Base-by-base conservation (phyloP, 2,888 invertebrate species). In the Amiota minor region DNA sequence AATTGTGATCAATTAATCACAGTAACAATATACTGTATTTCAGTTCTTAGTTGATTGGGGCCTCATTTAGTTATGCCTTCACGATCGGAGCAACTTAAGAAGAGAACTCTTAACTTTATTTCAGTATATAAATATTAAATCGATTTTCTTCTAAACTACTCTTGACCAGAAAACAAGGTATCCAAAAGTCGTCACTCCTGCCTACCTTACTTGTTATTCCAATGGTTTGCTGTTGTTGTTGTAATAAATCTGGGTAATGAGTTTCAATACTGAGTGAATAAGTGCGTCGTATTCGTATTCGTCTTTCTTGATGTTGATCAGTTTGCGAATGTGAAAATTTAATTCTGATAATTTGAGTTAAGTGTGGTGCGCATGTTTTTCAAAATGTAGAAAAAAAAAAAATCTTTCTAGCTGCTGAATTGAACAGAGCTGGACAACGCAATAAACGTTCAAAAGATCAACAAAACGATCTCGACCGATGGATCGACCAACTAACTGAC, bases 281-380 rank as follows among this genome's bases (percentile, higher is more conserved):
- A 35, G 35, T 35, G 35, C 35, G 35, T n/a, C 18, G 67, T 2
- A 20, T 47, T 12, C 47, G 46, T 65, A 10, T 49, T n/a, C 46
- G 67, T 47, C 45, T n/a, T 35, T 64, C 53, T 53, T 53, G 9
- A 53, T 68, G 53, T 53, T 72, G 74, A 74, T 76, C 72, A 74
- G 74, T 72, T 71, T 71, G 71, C 73, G 70, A 72, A 76, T 74
- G 73, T 70, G 72, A 72, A 78, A 76, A 78, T 78, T 79, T 76
- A 82, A 80, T 79, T 82, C 76, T 77, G 85, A 86, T 85, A 86
- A 84, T 84, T 86, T 82, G 81, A 76, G 79, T 76, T 79, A 82
- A 81, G 79, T 80, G 81, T 78, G 77, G 76, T 77, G 77, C 79
- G 59, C 71, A 64, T 71, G 71, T 64, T 53, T 53, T 23, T 61